Evolutionary conservation across 2,888 invertebrate genomes (phyloP), one percentile per base, ranked within the genome.

Genomic region (Leucophenga montana): DNA sequence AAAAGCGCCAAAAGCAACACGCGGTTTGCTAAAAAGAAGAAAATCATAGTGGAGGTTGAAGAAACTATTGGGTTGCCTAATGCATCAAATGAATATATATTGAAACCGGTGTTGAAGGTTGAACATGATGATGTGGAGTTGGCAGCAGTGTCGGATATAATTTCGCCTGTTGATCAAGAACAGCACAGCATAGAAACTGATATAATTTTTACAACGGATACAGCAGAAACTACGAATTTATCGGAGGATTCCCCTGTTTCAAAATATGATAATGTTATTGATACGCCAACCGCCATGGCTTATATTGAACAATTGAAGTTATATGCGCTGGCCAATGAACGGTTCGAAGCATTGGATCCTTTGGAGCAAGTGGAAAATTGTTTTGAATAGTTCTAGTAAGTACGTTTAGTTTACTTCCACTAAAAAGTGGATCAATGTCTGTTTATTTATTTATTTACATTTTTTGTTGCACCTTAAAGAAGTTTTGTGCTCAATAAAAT

Each of bases 221-320:
- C 9, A 3, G 9, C 27, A 20, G 27, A 3, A 14, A 27, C 57
- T 3, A 20, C 27, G 5, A 16, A 11, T 16, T 0, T 11, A 4
- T 13, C 20, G 27, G 22, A 56, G 14, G 13, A 8, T 6, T 8
- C 13, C 27, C 16, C 27, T 54, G 16, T 18, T 4, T 44, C 20
- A 20, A 33, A 44, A 27, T 31, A 20, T 22, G 44, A 57, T 18
- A 59, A 69, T 59, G 56, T 69, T 20, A 65, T 59, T 46, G 27
- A 59, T 39, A 53, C 59, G 20, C 33, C 59, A 33, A 66, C 57
- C 6, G 66, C 69, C n/a, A 11, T 66, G 13, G n/a, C 20, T 13
- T 66, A 53, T 44, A 66, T 64, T 20, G 22, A 48, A 9, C 46
- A 46, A 22, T 22, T 64, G n/a, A 64, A 64, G 46, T 4, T 18